Conservation (phyloP, 2,888 invertebrate genomes). For the Catocala sponsa region DNA sequence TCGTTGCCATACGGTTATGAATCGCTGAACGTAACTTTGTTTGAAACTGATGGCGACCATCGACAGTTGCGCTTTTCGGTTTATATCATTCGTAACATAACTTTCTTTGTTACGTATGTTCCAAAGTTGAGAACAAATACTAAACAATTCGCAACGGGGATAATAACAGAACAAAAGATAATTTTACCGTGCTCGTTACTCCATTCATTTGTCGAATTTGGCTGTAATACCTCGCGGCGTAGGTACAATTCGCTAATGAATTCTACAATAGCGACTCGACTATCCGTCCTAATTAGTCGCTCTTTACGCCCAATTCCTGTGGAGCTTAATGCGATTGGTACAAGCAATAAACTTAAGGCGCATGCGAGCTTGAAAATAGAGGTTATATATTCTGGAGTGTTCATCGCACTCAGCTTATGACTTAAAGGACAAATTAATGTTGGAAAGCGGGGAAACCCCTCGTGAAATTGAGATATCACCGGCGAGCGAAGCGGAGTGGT, state of each 20-base stretch:
- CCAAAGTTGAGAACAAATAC: slow-evolving; percentile 15
- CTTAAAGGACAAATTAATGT: slow-evolving; percentile 72
- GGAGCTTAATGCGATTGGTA: slow-evolving; percentile 63
- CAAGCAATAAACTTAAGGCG: slow-evolving; percentile 57
- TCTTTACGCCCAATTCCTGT: slow-evolving; percentile 73
- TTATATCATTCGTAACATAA: slow-evolving; percentile 43
- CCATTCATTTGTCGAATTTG: slow-evolving; percentile 58
- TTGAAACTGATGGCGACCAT: slow-evolving; percentile 57
- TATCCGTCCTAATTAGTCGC: slow-evolving; percentile 75
- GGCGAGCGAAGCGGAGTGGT: slow-evolving; percentile 71
- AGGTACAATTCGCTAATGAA: slow-evolving; percentile 72
- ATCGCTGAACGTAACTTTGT: slow-evolving; percentile 71
- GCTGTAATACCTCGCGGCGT: slow-evolving; percentile 61
- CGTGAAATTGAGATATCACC: slow-evolving; percentile 78
- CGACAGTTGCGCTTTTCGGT: slow-evolving; percentile 45
- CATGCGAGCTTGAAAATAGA: slow-evolving; percentile 25
- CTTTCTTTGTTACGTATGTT: slow-evolving; percentile 19
- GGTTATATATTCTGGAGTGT: slow-evolving; percentile 34
- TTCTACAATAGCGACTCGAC: slow-evolving; percentile 75
- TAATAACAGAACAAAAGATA: slow-evolving; percentile 39
- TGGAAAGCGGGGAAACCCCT: slow-evolving; percentile 73
- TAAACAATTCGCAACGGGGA: slow-evolving; percentile 20
- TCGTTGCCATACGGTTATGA: slow-evolving; percentile 69
- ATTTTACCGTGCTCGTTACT: slow-evolving; percentile 43
- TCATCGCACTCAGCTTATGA: slow-evolving; percentile 57